Conservation (phyloP, 2,888 invertebrate species). For the Doris montereyensis region DNA sequence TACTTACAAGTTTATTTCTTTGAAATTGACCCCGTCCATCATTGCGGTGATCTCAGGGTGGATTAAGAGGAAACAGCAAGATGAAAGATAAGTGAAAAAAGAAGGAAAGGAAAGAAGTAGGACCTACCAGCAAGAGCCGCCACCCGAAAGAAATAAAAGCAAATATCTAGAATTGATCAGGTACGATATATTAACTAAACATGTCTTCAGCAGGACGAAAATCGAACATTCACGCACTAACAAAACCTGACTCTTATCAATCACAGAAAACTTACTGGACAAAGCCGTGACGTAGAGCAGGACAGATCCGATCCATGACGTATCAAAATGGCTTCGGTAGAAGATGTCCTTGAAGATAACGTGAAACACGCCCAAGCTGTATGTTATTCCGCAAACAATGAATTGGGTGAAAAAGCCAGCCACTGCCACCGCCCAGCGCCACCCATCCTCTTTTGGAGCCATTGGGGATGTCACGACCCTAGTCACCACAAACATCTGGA, state of each 20-base stretch:
- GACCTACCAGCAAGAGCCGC: no score
- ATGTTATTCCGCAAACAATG: slow-evolving; percentile 67
- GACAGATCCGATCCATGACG: slow-evolving; percentile 65
- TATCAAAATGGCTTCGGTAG: slow-evolving; percentile 62
- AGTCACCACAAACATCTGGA: slow-evolving; percentile 61
- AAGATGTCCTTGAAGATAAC: slow-evolving; percentile 63
- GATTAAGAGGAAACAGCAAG: no score
- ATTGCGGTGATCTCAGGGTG: no score
- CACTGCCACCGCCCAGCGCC: slow-evolving; percentile 62
- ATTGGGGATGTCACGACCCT: slow-evolving; percentile 45
- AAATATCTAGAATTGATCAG: no score
- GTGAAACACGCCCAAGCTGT: slow-evolving; percentile 67
- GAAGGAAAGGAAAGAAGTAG: no score
- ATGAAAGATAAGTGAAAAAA: no score
- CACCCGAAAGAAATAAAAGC: no score
- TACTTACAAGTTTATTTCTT: no score
- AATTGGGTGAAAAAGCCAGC: slow-evolving; percentile 68
- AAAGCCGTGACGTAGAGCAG: slow-evolving; percentile 63
- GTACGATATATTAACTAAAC: no score
- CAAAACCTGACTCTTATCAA: neutral
- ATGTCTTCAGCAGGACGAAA: no score
- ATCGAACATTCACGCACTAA: no score
- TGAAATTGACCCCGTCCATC: no score
- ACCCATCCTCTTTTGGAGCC: slow-evolving; percentile 49
- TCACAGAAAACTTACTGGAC: slow-evolving; percentile 55